Conservation (phyloP, 2,113 vertebrate genomes). For the Rhodinocichla rosea region DNA sequence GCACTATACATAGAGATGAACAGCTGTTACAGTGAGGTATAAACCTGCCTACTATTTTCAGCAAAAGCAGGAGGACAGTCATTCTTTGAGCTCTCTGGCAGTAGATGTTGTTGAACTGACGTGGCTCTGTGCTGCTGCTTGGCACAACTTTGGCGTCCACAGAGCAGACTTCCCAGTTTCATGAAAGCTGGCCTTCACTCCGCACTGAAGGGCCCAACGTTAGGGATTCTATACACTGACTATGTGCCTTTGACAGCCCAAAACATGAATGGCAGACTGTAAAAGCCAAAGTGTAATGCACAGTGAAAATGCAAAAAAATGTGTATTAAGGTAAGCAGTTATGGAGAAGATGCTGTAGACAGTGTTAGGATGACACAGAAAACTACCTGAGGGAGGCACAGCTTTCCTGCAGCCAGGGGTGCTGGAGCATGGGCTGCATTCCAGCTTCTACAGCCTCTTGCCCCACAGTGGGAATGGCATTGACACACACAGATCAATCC, state of each 20-base stretch:
- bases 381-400: background rate
- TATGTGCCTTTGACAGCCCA: background rate
- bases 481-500: too few species aligned
- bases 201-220: background rate
- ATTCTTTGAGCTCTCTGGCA: background rate
- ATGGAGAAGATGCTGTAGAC: background rate
- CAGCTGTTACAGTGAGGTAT: conserved; percentile 35
- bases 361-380: fast-evolving
- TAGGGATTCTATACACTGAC: background rate
- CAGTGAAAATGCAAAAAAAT: background rate
- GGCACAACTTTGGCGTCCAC: background rate
- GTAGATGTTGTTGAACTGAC: background rate
- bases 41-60: conserved; percentile 44
- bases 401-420: background rate
- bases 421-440: background rate
- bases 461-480: fast-evolving
- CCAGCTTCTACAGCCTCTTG: background rate
- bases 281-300: background rate
- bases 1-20: conserved; percentile 19
- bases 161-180: background rate
- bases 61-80: conserved; percentile 9
- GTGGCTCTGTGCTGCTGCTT: background rate
- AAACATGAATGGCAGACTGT: background rate
- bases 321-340: background rate
- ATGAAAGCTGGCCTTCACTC: background rate